Base-by-base conservation (phyloP, 2,113 vertebrate species). In the Zapornia atra region DNA sequence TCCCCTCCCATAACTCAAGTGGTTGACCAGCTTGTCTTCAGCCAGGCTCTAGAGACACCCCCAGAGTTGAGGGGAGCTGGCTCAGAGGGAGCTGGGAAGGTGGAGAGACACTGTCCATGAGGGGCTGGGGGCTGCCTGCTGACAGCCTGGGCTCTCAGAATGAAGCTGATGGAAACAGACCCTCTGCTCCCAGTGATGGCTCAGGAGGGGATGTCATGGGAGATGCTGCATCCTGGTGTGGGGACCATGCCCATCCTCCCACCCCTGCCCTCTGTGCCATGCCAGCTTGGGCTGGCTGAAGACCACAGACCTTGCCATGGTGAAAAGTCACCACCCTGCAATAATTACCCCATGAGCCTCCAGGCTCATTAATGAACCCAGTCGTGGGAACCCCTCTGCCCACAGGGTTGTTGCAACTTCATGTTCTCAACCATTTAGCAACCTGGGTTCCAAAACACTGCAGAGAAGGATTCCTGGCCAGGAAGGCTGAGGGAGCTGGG, bases 1-100 rank as follows among this genome's bases (percentile, higher is more conserved):
- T 20, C 16, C 9, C 26, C 31, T 80, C 34, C 4, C 40, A 1
- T 33, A 81, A 90, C 46, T 88, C 42, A 34, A 68, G 42, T 48
- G 38, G 13, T 66, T 82, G 66, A 87, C 51, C 9, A 48, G 34
- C 64, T 83, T 95, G 94, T 78, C 86, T 83, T 86, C 77, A 91
- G 73, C 34, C 38, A 19, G 29, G 5, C 28, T 66, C 25, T 57
- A 18, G 16, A 20, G 13, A 46, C 36, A 80, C 65, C 15, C 69
- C 15, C 19, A n/a, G 57, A 34, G 10, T 53, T 61, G 7, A 51
- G 31, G 46, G 34, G 44, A 59, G 38, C 51, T 53, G 50, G 42
- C 34, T 65, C 75, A 40, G 79, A 53, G 63, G 66, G n/a, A 84
- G 57, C 61, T 51, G 31, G 38, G 84, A 51, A 71, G 71, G 66